Percentiles rank a stretch among this genome's conserved stretches.
These are phyloP conservation scores for Periophthalmus modestus DNA, from an alignment of 2,113 vertebrate genomes.

Conservation along the genomic window DNA sequence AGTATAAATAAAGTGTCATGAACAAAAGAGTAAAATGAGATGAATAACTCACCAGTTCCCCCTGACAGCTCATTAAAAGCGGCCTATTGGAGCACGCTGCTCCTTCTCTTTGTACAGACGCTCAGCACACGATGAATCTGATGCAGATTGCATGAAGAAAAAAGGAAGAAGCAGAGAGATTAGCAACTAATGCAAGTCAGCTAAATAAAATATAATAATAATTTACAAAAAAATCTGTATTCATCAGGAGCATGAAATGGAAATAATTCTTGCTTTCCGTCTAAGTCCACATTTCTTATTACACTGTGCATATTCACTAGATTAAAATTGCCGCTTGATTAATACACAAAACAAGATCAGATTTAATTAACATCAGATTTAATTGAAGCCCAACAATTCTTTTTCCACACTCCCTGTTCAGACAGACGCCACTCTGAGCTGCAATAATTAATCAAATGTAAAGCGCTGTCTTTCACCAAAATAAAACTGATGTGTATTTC, in stretches of 20 bases:
- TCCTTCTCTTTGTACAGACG: constrained; percentile 53
- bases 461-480: constrained; percentile 59
- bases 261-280: constrained; percentile 72
- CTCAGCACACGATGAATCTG: constrained; percentile 50
- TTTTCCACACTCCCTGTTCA: constrained; percentile 60
- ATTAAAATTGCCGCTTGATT: constrained; percentile 83
- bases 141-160: constrained; percentile 64
- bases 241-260: constrained; percentile 81
- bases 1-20: constrained; percentile 23
- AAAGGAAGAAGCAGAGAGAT: constrained; percentile 25
- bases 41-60: constrained; percentile 61
- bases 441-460: constrained; percentile 76
- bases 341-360: constrained; percentile 84
- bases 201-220: constrained; percentile 64
- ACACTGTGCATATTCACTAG: constrained; percentile 76
- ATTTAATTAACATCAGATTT: constrained; percentile 85
- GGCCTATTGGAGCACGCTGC: constrained; percentile 44
- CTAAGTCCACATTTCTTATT: constrained; percentile 72
- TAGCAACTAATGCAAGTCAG: constrained; percentile 73
- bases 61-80: constrained; percentile 44
- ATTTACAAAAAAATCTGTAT: constrained; percentile 49
- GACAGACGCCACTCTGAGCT: constrained; percentile 70
- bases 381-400: constrained; percentile 79
- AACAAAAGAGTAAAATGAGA: constrained; percentile 32
- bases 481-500: constrained; percentile 62